Percentiles rank a stretch among this genome's conserved stretches.
phyloP scores from a whole-genome alignment of 2,888 invertebrate genomes.

The Sphecodes monilicornis region DNA sequence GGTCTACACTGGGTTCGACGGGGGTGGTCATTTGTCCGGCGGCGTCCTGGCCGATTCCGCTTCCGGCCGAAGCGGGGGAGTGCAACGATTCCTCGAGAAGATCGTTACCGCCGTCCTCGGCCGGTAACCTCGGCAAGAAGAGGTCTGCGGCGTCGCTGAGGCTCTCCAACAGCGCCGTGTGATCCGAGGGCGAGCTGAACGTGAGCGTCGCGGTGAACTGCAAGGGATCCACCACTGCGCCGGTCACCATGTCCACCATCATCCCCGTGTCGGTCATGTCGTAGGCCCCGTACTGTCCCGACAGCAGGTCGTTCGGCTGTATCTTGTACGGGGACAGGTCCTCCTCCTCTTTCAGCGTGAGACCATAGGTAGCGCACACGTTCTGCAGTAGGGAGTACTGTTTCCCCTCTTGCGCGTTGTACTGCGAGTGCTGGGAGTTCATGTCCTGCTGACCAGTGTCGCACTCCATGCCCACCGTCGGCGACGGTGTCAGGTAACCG shows the following conservation, averaged over 20 bases:
- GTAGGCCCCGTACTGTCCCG: constrained; percentile 87
- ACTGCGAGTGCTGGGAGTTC: constrained; percentile 82
- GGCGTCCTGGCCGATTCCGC: constrained; percentile 79
- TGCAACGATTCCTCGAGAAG: constrained; percentile 89
- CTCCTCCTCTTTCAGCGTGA: constrained; percentile 91
- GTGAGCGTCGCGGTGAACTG: constrained; percentile 93
- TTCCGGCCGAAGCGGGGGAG: constrained; percentile 87
- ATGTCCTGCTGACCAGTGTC: constrained; percentile 89
- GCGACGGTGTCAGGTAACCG: constrained; percentile 89
- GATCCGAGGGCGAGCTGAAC: constrained; percentile 91
- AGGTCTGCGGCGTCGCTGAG: constrained; percentile 93
- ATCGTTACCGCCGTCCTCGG: constrained; percentile 88
- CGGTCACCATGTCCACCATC: constrained; percentile 93
- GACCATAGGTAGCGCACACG: constrained; percentile 90
- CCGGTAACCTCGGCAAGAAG: constrained; percentile 90
- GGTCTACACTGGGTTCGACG: constrained; percentile 89
- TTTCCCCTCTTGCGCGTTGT: constrained; percentile 86
- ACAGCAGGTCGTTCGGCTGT: constrained; percentile 88
- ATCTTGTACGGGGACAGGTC: constrained; percentile 91
- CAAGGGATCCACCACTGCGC: constrained; percentile 91
- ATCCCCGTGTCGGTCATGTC: constrained; percentile 89
- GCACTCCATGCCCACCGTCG: constrained; percentile 91
- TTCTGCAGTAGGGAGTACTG: constrained; percentile 93
- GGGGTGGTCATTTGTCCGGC: constrained; percentile 86
- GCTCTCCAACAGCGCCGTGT: constrained; percentile 89